Base-by-base conservation (phyloP, 2,888 invertebrate genomes). In the Drosophila fulvimacula region DNA sequence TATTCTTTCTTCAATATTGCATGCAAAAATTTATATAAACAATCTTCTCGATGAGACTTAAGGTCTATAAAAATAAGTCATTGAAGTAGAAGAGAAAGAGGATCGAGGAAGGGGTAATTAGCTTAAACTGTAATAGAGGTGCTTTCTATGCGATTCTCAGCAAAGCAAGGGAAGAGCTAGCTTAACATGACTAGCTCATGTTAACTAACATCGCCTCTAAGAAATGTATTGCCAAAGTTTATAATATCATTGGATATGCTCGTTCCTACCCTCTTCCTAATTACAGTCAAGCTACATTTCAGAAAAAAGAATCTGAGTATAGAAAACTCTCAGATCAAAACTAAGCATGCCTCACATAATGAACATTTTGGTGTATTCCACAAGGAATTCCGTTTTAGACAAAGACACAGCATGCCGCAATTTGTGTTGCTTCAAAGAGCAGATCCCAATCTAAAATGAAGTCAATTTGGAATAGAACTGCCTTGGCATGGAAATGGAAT, bases 401-500 rank as follows among this genome's bases (percentile, higher is more conserved):
- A 27, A 56, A 24, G 41, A 21, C 42, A n/a, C 60, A 68, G 64
- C 49, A 59, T 57, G 68, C 41, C 38, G 30, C 39, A 64, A 51
- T 55, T 61, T 48, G 55, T 48, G 51, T 5, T 64, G 13, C 17
- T 44, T 21, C 39, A 15, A 64, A 55, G 27, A 30, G 36, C 55
- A 80, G 88, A 85, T 88, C 60, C 38, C 74, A 69, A 90, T 89
- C 88, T 83, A 60, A 88, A 88, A 65, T 80, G 75, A 78, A 86
- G 85, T 89, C 71, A 88, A 79, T 51, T 69, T 42, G 24, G 6
- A 51, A 53, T 52, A 10, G 57, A 69, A 13, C 30, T 17, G 38
- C 27, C 52, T 36, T n/a, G 10, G 10, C 24, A 27, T 9, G 24
- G 34, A 3, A 24, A 3, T 24, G 24, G 55, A 30, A 52, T 17